phyloP scores from a whole-genome alignment of 35 echinoderm and acorn worm genomes.

The Strongylocentrotus purpuratus region DNA sequence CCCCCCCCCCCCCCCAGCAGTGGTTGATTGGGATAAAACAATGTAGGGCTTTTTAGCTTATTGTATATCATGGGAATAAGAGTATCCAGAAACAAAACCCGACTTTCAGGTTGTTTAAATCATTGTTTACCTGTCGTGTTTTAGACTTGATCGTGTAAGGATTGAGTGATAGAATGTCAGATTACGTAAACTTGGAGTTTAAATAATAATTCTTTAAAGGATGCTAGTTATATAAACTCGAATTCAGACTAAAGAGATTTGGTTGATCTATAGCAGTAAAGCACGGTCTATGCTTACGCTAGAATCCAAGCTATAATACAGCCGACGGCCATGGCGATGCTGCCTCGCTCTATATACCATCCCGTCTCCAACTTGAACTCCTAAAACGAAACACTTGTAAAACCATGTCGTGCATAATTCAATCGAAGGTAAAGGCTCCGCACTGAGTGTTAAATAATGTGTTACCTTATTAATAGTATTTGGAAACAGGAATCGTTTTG shows the following conservation, averaged over 20 bases:
- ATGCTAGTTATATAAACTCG: neutral
- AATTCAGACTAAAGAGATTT: neutral
- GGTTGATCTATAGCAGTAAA: neutral
- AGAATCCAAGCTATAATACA: neutral
- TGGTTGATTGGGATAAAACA: no score
- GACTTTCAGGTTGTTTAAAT: neutral
- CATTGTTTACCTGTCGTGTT: neutral
- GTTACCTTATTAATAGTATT: no score
- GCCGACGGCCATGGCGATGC: neutral
- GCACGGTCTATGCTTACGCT: neutral
- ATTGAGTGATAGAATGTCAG: neutral
- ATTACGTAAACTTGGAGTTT: neutral
- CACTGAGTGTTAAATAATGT: neutral
- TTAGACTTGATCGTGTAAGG: neutral
- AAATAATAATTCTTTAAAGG: neutral
- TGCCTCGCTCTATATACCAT: no score
- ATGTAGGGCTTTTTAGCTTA: no score
- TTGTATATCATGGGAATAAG: neutral
- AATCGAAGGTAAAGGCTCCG: neutral
- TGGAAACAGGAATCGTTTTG: neutral
- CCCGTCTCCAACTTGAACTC: no score
- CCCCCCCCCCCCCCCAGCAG: no score
- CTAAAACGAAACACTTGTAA: neutral
- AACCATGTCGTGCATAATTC: neutral
- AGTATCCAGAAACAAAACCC: neutral